These are phyloP conservation scores for Lasioglossum lativentre DNA, from an alignment of 2,888 invertebrate genomes.

Conservation along the genomic window DNA sequence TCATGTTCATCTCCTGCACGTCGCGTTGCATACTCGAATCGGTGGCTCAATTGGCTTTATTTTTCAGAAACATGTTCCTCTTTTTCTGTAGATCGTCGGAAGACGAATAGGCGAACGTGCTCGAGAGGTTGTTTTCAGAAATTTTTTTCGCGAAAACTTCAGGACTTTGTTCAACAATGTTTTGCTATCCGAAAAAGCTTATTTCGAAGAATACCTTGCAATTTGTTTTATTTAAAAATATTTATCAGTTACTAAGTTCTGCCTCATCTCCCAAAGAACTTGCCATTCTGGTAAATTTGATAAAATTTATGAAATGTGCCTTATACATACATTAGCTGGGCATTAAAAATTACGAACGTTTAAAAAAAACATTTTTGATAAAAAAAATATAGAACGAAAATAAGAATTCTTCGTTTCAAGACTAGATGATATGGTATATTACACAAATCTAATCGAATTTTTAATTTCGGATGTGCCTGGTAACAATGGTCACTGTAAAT, in stretches of 20 bases:
- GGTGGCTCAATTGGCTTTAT: slow-evolving; percentile 17
- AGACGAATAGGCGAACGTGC: background rate
- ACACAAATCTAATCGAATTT: no score
- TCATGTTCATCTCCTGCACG: slow-evolving; percentile 57
- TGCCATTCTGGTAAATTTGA: no score
- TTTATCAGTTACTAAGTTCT: background rate
- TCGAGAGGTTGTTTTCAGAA: background rate
- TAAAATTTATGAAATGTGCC: no score
- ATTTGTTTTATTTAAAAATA: background rate
- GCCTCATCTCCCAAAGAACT: no score
- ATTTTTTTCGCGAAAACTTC: background rate
- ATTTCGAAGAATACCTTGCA: background rate
- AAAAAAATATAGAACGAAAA: no score
- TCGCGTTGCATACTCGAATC: slow-evolving; percentile 29
- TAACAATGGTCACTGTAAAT: background rate
- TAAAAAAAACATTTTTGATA: background rate
- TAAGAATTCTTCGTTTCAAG: no score
- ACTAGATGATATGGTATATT: no score
- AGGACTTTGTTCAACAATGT: background rate
- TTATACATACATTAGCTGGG: no score
- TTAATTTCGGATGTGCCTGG: no score
- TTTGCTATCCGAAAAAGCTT: background rate
- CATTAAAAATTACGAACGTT: no score
- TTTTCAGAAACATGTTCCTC: background rate
- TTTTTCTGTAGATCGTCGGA: background rate